Conservation (phyloP, 1,140 invertebrate species). For the Nasonia vitripennis region DNA sequence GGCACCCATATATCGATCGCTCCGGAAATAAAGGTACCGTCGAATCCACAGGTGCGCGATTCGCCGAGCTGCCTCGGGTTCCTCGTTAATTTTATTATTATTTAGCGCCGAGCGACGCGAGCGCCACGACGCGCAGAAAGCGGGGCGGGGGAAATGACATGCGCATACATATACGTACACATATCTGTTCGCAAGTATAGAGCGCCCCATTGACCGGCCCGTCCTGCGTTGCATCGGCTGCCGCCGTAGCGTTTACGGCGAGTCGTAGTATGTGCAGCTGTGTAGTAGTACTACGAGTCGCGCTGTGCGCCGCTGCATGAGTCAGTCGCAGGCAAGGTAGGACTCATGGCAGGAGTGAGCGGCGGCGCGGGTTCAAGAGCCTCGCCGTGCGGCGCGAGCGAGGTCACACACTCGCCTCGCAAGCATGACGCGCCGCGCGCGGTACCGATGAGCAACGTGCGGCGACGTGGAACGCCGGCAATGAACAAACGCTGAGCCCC, state of each 20-base stretch:
- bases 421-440: not conserved
- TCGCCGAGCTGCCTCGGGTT: too few species aligned
- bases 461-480: not conserved
- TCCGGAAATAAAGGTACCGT: too few species aligned
- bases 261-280: not conserved
- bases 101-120: too few species aligned
- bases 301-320: conserved; percentile 53
- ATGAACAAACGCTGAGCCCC: not conserved
- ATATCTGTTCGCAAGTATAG: too few species aligned
- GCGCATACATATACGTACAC: too few species aligned
- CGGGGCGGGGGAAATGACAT: too few species aligned
- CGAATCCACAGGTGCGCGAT: too few species aligned
- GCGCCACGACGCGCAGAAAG: too few species aligned
- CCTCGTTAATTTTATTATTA: too few species aligned
- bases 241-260: not conserved
- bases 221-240: too few species aligned
- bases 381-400: conserved; percentile 55
- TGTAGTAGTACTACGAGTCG: not conserved
- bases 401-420: conserved; percentile 30
- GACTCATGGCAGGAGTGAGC: conserved; percentile 42
- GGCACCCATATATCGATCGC: too few species aligned
- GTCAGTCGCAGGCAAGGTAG: conserved; percentile 70
- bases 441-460: not conserved
- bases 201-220: too few species aligned
- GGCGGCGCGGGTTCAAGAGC: conserved; percentile 72